These are phyloP conservation scores for Dreissena polymorpha DNA, from an alignment of 1,140 invertebrate species.

Conservation along the genomic window DNA sequence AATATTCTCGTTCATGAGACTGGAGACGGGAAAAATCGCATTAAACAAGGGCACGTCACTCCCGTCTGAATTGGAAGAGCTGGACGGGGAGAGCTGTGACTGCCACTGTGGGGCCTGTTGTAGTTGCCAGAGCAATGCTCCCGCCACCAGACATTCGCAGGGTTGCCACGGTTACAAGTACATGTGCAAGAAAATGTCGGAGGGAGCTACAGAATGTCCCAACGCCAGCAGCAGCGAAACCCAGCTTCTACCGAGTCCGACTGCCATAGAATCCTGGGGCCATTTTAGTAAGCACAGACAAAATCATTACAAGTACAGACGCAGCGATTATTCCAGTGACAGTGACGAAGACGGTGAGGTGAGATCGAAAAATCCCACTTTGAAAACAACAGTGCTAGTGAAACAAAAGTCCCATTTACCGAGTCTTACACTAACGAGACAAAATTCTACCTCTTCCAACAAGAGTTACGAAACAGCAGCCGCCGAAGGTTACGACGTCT, in stretches of 20 bases:
- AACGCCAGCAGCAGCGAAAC: background rate
- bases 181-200: constrained; percentile 49
- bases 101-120: constrained; percentile 50
- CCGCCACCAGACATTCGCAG: constrained; percentile 17
- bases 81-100: constrained; percentile 42
- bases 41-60: constrained; percentile 54
- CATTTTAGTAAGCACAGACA: constrained; percentile 69
- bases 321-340: constrained; percentile 75
- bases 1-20: constrained; percentile 46
- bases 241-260: constrained; percentile 47
- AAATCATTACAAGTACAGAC: constrained; percentile 72
- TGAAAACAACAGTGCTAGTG: constrained; percentile 24
- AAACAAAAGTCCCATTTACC: constrained; percentile 68
- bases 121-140: constrained; percentile 43
- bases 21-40: constrained; percentile 10
- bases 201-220: constrained; percentile 30
- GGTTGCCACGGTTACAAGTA: constrained; percentile 25
- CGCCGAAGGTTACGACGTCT: background rate
- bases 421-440: constrained; percentile 35
- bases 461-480: constrained; percentile 36
- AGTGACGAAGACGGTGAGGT: constrained; percentile 62
- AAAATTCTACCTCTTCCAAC: constrained; percentile 33
- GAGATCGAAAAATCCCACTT: constrained; percentile 13
- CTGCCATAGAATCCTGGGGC: constrained; percentile 70
- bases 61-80: constrained; percentile 34